A percentile compares a stretch with the other conserved stretches of the same genome.
These are phyloP conservation scores for Plagodis dolabraria DNA, from an alignment of 2,888 invertebrate genomes.

Conservation along the genomic window DNA sequence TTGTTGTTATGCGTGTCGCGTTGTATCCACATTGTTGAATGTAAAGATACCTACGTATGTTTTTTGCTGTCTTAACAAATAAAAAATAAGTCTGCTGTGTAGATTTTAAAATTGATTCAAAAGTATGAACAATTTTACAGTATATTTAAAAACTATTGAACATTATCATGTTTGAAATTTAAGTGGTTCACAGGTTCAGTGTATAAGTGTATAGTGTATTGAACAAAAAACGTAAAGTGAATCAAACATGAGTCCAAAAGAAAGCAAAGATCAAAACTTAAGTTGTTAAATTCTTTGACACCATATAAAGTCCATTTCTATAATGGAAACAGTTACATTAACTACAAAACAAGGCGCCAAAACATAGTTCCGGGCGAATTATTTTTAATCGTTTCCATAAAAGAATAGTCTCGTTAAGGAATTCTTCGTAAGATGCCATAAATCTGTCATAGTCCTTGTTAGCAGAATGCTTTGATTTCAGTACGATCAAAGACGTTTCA, in stretches of 20 bases:
- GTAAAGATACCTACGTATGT: neutral
- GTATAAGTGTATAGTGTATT: no score
- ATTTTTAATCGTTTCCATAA: conserved; percentile 55
- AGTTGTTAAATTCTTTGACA: conserved; percentile 1
- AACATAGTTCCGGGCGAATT: conserved; percentile 39
- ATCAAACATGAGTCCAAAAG: no score
- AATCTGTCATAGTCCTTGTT: conserved; percentile 80
- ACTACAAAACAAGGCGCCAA: conserved; percentile 37
- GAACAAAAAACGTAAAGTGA: no score
- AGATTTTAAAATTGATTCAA: no score
- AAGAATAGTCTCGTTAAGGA: conserved; percentile 57
- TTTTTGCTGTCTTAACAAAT: no score
- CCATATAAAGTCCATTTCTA: conserved; percentile 10
- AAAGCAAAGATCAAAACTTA: no score
- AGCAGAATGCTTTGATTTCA: conserved; percentile 72
- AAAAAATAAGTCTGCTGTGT: no score
- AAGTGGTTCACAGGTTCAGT: no score
- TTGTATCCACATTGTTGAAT: conserved; percentile 46
- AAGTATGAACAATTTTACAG: no score
- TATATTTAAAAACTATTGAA: no score
- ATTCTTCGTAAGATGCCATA: conserved; percentile 69
- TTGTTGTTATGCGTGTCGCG: conserved; percentile 60
- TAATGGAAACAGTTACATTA: conserved; percentile 29
- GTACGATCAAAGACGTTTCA: conserved; percentile 74
- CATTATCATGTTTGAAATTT: no score